These are phyloP conservation scores for Leucoraja ocellata DNA, from an alignment of 2,797 vertebrate species.

Conservation along the genomic window DNA sequence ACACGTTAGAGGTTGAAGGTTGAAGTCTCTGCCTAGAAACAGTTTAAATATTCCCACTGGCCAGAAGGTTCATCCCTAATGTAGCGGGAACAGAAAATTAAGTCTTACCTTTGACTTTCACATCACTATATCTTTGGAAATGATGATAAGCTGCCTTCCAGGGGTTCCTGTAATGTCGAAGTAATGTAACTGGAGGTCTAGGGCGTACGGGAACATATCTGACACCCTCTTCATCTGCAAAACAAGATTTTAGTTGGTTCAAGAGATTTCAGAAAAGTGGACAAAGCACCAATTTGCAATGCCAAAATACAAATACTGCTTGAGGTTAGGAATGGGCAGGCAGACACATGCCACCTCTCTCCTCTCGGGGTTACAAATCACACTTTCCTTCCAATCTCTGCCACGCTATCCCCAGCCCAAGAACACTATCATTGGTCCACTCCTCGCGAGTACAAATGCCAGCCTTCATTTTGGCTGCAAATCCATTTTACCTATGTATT, in stretches of 20 bases:
- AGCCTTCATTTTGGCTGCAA: rapidly evolving
- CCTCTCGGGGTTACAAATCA: neutral
- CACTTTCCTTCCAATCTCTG: neutral
- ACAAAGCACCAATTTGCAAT: neutral
- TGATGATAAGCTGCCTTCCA: conserved; percentile 99
- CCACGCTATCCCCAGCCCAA: neutral
- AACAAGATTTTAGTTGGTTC: neutral
- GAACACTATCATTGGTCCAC: neutral
- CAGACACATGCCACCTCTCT: neutral
- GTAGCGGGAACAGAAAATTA: neutral
- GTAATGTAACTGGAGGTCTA: conserved; percentile 82
- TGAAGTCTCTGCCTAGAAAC: neutral
- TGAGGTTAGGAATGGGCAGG: neutral
- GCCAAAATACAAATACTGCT: neutral
- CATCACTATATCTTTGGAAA: conserved; percentile 94
- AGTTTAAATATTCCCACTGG: neutral
- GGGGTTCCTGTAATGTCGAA: conserved; percentile 91
- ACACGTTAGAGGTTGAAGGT: no score
- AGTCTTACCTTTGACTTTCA: conserved; percentile 86
- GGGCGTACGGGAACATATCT: conserved; percentile 86
- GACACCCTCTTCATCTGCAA: conserved; percentile 89
- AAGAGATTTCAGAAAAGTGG: neutral
- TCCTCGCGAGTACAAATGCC: neutral
- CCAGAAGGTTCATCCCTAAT: neutral
- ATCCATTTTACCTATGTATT: conserved; percentile 78